Percentiles rank a stretch among this genome's conserved stretches.
Conservation (phyloP, 2,113 vertebrate genomes). For the Saccopteryx bilineata region DNA sequence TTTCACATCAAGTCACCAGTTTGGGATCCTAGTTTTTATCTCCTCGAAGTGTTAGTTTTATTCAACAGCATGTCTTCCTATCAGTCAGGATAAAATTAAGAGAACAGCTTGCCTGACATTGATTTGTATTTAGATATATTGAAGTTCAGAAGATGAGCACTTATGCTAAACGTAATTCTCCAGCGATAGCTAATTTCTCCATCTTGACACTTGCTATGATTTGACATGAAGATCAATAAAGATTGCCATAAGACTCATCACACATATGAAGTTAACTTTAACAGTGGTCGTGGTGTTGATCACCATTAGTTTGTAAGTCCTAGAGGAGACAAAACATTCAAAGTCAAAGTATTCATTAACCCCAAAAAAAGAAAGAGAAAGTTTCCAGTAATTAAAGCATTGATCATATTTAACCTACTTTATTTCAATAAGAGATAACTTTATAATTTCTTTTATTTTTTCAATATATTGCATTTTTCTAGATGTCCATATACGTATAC, state of each 20-base stretch:
- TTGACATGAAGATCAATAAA: background rate
- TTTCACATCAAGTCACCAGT: background rate
- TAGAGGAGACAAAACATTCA: background rate
- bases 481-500: background rate
- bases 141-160: slow-evolving; percentile 33
- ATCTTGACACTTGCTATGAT: background rate
- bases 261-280: slow-evolving; percentile 19
- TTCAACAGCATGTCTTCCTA: background rate
- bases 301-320: background rate
- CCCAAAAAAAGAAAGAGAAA: background rate
- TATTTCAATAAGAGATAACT: slow-evolving; percentile 51
- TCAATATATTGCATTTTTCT: background rate
- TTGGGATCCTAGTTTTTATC: slow-evolving; percentile 9
- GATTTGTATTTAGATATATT: slow-evolving; percentile 40
- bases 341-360: background rate
- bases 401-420: background rate
- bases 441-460: slow-evolving; percentile 8
- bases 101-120: background rate
- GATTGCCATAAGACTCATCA: background rate
- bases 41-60: slow-evolving; percentile 3
- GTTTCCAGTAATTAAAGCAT: background rate
- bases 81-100: background rate
- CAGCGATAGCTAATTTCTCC: slow-evolving; percentile 27
- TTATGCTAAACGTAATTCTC: slow-evolving; percentile 38
- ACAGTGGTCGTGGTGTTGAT: background rate